Percentiles rank a stretch among this genome's conserved stretches.
phyloP scores from a whole-genome alignment of 2,888 invertebrate species.

The Acronicta alni region DNA sequence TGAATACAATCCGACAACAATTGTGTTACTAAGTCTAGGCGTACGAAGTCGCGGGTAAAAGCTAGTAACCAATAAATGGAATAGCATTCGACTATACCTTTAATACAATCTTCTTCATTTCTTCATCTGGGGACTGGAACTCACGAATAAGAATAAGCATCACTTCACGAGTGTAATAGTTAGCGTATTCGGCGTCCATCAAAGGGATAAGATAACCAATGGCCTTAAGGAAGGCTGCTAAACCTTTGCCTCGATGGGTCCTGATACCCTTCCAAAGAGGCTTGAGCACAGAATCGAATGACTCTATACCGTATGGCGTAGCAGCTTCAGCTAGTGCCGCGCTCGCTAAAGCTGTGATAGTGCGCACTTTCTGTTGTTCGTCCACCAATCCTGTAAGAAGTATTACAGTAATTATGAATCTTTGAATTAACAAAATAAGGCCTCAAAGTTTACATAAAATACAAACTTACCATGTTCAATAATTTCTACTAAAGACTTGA shows the following conservation, averaged over 20 bases:
- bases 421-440: slow-evolving; percentile 18
- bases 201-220: slow-evolving; percentile 99
- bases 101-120: slow-evolving; percentile 99
- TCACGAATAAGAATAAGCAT: slow-evolving; percentile 99
- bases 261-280: slow-evolving; percentile 99
- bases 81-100: slow-evolving; percentile 92
- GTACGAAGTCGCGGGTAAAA: too few relatives aligned
- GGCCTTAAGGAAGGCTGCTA: slow-evolving; percentile 99
- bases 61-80: too few relatives aligned
- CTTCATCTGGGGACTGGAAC: slow-evolving; percentile 99
- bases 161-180: slow-evolving; percentile 99
- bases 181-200: slow-evolving; percentile 99
- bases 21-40: too few relatives aligned
- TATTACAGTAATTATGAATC: too few relatives aligned
- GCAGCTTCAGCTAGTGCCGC: slow-evolving; percentile 99
- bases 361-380: slow-evolving; percentile 99
- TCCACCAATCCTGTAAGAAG: slow-evolving; percentile 93
- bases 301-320: slow-evolving; percentile 99
- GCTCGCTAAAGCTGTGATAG: slow-evolving; percentile 99
- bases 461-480: slow-evolving; percentile 96
- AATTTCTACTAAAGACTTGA: slow-evolving; percentile 99
- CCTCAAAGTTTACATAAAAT: background rate
- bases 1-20: too few relatives aligned
- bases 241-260: slow-evolving; percentile 96
- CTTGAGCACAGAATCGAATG: slow-evolving; percentile 99